Percentiles rank a stretch among this genome's conserved stretches.
Evolutionary conservation across 2,888 invertebrate species (phyloP).

Genomic region (Sesia bembeciformis): DNA sequence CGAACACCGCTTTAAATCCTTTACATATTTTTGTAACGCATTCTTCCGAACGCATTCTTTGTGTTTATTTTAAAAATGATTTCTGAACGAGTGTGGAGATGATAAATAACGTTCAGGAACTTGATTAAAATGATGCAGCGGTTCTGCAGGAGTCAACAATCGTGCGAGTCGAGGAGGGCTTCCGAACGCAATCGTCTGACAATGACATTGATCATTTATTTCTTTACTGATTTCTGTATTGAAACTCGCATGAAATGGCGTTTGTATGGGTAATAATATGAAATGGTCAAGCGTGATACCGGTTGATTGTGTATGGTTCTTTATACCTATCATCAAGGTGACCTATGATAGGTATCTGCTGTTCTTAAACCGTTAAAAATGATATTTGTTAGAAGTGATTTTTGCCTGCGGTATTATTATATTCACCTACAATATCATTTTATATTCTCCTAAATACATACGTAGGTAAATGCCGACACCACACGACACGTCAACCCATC

Average conservation of each 20-base stretch:
- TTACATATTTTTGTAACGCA: conserved; percentile 63
- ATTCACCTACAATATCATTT: too few species aligned
- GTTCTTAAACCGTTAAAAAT: too few species aligned
- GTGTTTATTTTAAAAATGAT: conserved; percentile 32
- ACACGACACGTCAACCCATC: too few species aligned
- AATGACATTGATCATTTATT: conserved; percentile 26
- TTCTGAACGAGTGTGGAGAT: conserved; percentile 20
- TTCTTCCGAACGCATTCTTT: conserved; percentile 51
- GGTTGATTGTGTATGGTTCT: too few species aligned
- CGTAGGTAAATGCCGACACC: too few species aligned
- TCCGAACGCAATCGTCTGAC: conserved; percentile 28
- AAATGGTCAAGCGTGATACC: not conserved
- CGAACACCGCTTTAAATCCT: conserved; percentile 43
- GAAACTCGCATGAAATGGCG: conserved; percentile 4
- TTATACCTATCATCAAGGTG: too few species aligned
- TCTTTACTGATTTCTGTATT: conserved; percentile 30
- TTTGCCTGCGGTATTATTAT: too few species aligned
- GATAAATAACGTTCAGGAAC: conserved; percentile 43
- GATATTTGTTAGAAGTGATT: too few species aligned
- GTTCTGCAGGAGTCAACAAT: conserved; percentile 23
- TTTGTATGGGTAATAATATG: not conserved
- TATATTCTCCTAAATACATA: too few species aligned
- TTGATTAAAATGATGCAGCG: conserved; percentile 56
- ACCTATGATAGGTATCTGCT: too few species aligned
- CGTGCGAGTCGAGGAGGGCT: conserved; percentile 21